A percentile compares a stretch with the other conserved stretches of the same genome.
These are phyloP conservation scores for Antennarius maculatus DNA, from an alignment of 2,797 vertebrate species.

Conservation along the genomic window DNA sequence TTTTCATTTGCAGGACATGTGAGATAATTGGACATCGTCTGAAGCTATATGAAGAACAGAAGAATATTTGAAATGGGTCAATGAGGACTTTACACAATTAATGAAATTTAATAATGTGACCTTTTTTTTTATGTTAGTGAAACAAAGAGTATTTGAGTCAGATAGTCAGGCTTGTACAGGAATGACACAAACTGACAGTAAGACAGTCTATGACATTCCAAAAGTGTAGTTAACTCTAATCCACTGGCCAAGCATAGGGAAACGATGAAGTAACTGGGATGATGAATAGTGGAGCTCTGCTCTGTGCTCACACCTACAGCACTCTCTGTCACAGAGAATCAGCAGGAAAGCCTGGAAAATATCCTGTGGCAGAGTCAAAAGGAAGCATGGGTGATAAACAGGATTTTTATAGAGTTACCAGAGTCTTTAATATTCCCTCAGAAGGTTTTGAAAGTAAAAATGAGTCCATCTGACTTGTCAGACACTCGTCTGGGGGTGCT, in stretches of 20 bases:
- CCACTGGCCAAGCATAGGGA: conserved; percentile 29
- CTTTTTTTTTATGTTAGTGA: not conserved
- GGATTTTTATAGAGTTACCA: conserved; percentile 25
- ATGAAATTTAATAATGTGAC: conserved; percentile 12
- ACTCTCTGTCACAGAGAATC: conserved; percentile 33
- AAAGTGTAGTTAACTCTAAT: conserved; percentile 28
- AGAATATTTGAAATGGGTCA: conserved; percentile 1
- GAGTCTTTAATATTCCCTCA: conserved; percentile 17
- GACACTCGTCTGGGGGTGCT: conserved; percentile 5
- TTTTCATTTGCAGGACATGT: conserved; percentile 22
- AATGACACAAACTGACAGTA: conserved; percentile 18
- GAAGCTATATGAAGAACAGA: not conserved
- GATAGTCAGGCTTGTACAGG: conserved; percentile 7
- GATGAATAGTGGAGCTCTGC: conserved; percentile 38
- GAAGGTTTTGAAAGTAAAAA: conserved; percentile 23
- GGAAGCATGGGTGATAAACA: conserved; percentile 29
- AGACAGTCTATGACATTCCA: conserved; percentile 11
- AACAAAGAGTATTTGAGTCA: conserved; percentile 11
- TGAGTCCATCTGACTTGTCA: conserved; percentile 20
- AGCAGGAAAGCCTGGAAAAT: conserved; percentile 33
- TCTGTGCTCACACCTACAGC: conserved; percentile 21
- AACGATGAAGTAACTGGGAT: conserved; percentile 53
- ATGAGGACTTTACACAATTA: not conserved
- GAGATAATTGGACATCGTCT: conserved; percentile 6
- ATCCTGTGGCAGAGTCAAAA: conserved; percentile 30